Conservation (phyloP, 2,113 vertebrate genomes). For the Entomyzon cyanotis region DNA sequence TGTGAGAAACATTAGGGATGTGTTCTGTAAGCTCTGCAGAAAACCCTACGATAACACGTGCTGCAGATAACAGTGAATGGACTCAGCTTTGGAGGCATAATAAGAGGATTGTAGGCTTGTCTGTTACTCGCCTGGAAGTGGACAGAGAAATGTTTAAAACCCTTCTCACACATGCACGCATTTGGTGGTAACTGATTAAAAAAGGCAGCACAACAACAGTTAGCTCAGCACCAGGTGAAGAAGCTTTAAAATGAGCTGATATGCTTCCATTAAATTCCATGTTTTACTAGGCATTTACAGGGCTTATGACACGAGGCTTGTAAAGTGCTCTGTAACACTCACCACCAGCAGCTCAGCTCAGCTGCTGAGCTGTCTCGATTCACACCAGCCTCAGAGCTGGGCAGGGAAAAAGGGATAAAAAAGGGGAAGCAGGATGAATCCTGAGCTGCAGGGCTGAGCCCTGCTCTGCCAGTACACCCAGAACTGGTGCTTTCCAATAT, state of each 20-base stretch:
- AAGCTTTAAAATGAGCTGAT: conserved; percentile 49
- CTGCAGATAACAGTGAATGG: conserved; percentile 22
- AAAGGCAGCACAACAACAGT: not conserved
- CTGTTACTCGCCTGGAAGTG: conserved; percentile 19
- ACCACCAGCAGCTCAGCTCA: conserved; percentile 5
- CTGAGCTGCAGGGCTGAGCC: not conserved
- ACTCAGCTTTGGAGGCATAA: not conserved
- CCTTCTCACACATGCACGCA: not conserved
- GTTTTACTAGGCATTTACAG: conserved; percentile 51
- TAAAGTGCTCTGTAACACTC: conserved; percentile 12
- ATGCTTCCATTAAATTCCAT: conserved; percentile 22
- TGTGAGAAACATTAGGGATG: not conserved
- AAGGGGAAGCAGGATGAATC: not conserved
- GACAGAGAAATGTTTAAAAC: conserved; percentile 44
- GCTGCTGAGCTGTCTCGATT: not conserved
- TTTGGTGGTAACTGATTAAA: conserved; percentile 64
- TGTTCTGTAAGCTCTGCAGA: conserved; percentile 6
- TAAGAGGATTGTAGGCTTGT: conserved; percentile 46
- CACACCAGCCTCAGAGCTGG: not conserved
- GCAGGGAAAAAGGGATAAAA: not conserved
- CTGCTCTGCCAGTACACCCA: not conserved
- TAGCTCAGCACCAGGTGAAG: conserved; percentile 37
- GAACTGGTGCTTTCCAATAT: not conserved
- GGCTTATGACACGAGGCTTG: conserved; percentile 29
- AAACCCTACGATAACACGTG: not conserved